Conservation (phyloP, 2,888 invertebrate genomes). For the Drosophila acutilabella region DNA sequence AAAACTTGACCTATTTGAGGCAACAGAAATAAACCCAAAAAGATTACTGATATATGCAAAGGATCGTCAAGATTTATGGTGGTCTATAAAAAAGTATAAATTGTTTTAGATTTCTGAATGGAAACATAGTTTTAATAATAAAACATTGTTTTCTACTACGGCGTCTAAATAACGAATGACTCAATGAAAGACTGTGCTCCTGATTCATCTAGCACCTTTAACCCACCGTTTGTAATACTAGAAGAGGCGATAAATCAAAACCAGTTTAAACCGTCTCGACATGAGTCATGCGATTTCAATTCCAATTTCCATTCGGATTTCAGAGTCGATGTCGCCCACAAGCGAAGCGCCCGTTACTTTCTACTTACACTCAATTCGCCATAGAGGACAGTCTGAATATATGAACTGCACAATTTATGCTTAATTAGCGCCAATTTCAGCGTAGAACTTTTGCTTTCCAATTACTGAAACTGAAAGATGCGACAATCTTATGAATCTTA, state of each 20-base stretch:
- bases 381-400: conserved; percentile 18
- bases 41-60: not conserved
- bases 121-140: not conserved
- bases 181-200: conserved; percentile 3
- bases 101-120: not conserved
- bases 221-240: conserved; percentile 38
- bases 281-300: conserved; percentile 36
- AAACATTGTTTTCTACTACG: not conserved
- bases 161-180: not conserved
- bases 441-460: conserved; percentile 43
- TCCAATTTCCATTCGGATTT: conserved; percentile 6
- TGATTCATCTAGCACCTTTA: conserved; percentile 43
- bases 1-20: conserved; percentile 70
- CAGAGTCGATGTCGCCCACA: conserved; percentile 27
- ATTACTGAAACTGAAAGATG: conserved; percentile 30
- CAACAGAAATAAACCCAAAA: not conserved
- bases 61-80: not conserved
- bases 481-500: conserved; percentile 57
- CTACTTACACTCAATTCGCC: conserved; percentile 42
- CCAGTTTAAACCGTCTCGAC: conserved; percentile 56
- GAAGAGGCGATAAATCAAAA: conserved; percentile 48
- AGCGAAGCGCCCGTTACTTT: conserved; percentile 43
- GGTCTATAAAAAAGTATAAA: too few species aligned
- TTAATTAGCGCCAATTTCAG: conserved; percentile 67
- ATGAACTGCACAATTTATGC: conserved; percentile 53